Evolutionary conservation across 2,113 vertebrate genomes (phyloP), one percentile per base, ranked within the genome.

Genomic region (Henicopernis longicauda): DNA sequence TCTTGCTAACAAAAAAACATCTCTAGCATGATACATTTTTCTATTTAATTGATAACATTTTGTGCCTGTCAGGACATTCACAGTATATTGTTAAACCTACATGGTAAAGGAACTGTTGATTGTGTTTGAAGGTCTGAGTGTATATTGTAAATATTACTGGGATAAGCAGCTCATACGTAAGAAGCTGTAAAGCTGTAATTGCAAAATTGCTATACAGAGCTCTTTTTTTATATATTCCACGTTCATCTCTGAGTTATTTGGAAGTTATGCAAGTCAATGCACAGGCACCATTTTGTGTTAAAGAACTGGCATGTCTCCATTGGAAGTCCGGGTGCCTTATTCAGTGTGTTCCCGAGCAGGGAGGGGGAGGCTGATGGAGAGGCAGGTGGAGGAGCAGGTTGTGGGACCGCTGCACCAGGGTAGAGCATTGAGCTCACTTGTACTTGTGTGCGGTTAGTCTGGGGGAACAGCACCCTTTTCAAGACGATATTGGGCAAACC

Each of bases 381-480:
- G 3, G 3, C 23, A 13, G 3, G 15, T 38, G n/a, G 52, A 63
- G 49, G 17, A 59, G 9, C 14, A 55, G 21, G 7, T 23, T 82
- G 26, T 62, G 40, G 32, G 45, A 18, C 5, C 0, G 0, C 19
- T 22, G 34, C 3, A 1, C 58, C 31, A 18, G 31, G 8, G 38
- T 4, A 49, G 47, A 40, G 25, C 21, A 27, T 0, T 26, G 49
- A 23, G 50, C 18, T 21, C 0, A 0, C 15, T n/a, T 42, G 31
- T 18, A 10, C 0, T 0, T 19, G 6, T 1, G 1, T 11, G 23
- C 2, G 4, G 32, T 13, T 55, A 20, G 4, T 38, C 13, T 44
- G 42, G 49, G 38, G 34, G 18, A n/a, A 72, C 13, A 0, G 0
- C 1, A 5, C 2, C 18, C 4, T 8, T n/a, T 76, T 31, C 66